Percentiles rank a stretch among this genome's conserved stretches.
These are phyloP conservation scores for Pandemis heparana DNA, from an alignment of 2,888 invertebrate species.

Conservation along the genomic window DNA sequence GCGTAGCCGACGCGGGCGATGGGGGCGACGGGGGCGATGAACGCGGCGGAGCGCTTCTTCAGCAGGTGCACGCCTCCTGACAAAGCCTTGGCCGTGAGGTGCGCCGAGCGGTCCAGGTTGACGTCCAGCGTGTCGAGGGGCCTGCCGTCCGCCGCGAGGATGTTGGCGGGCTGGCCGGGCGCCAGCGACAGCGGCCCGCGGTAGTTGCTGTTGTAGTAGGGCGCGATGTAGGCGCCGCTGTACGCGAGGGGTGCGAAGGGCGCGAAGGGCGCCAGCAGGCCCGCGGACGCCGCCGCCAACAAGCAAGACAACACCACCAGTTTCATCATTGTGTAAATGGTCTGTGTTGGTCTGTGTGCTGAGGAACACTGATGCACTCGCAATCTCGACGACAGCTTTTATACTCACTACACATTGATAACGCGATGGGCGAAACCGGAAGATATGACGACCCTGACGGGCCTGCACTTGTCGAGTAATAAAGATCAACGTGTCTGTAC, in stretches of 20 bases:
- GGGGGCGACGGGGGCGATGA: slow-evolving; percentile 56
- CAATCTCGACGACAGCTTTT: slow-evolving; percentile 58
- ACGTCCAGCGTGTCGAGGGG: slow-evolving; percentile 79
- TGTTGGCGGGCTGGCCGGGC: slow-evolving; percentile 77
- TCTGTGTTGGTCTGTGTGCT: slow-evolving; percentile 73
- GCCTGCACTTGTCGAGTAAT: slow-evolving; percentile 66
- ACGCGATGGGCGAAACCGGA: slow-evolving; percentile 64
- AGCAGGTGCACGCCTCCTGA: slow-evolving; percentile 63
- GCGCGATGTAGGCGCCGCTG: slow-evolving; percentile 56
- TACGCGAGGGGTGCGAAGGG: slow-evolving; percentile 48
- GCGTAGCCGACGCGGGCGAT: slow-evolving; percentile 45
- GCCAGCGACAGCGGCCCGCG: slow-evolving; percentile 77
- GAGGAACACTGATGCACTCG: slow-evolving; percentile 70
- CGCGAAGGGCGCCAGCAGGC: slow-evolving; percentile 48
- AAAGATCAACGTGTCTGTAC: slow-evolving; percentile 45
- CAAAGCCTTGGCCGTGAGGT: slow-evolving; percentile 70
- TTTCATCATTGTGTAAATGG: slow-evolving; percentile 79
- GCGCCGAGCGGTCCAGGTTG: slow-evolving; percentile 78
- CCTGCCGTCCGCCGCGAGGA: slow-evolving; percentile 74
- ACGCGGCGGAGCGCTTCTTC: slow-evolving; percentile 59
- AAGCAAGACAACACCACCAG: slow-evolving; percentile 88
- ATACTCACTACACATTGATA: slow-evolving; percentile 60
- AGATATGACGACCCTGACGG: slow-evolving; percentile 67
- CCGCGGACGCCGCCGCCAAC: slow-evolving; percentile 84
- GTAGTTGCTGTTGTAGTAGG: slow-evolving; percentile 65